These are phyloP conservation scores for Neelides folsomi DNA, from an alignment of 2,888 invertebrate genomes.

Conservation along the genomic window DNA sequence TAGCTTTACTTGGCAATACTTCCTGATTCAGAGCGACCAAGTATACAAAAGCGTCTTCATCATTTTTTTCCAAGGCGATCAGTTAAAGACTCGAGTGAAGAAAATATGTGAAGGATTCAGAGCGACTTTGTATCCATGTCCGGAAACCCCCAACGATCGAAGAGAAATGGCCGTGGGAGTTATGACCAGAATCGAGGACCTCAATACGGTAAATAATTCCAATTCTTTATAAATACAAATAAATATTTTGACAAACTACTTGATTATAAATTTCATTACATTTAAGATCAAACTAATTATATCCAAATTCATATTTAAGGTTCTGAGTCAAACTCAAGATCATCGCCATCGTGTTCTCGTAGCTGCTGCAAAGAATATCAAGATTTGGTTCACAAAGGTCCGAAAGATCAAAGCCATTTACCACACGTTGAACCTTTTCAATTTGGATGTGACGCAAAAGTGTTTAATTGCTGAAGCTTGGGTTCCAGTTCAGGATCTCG, in stretches of 20 bases:
- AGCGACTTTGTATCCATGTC: slow-evolving; percentile 95
- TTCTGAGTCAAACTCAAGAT: slow-evolving; percentile 95
- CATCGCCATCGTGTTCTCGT: slow-evolving; percentile 94
- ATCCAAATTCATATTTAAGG: slow-evolving; percentile 48
- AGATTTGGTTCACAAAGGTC: slow-evolving; percentile 98
- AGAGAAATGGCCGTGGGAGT: slow-evolving; percentile 98
- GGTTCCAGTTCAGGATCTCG: slow-evolving; percentile 75
- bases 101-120: slow-evolving; percentile 99
- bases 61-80: slow-evolving; percentile 96
- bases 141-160: slow-evolving; percentile 85
- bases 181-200: slow-evolving; percentile 95
- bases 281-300: too few relatives aligned
- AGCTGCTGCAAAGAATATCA: slow-evolving; percentile 96
- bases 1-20: too few relatives aligned
- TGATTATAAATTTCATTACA: not conserved
- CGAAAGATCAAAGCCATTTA: slow-evolving; percentile 99
- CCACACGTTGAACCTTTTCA: slow-evolving; percentile 93
- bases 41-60: slow-evolving; percentile 96
- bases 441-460: slow-evolving; percentile 97
- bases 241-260: too few relatives aligned
- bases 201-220: slow-evolving; percentile 64
- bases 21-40: slow-evolving; percentile 64
- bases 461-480: slow-evolving; percentile 98
- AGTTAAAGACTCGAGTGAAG: slow-evolving; percentile 88
- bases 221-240: too few relatives aligned